Conservation (phyloP, 1,140 invertebrate species). For the Phthorimaea operculella region DNA sequence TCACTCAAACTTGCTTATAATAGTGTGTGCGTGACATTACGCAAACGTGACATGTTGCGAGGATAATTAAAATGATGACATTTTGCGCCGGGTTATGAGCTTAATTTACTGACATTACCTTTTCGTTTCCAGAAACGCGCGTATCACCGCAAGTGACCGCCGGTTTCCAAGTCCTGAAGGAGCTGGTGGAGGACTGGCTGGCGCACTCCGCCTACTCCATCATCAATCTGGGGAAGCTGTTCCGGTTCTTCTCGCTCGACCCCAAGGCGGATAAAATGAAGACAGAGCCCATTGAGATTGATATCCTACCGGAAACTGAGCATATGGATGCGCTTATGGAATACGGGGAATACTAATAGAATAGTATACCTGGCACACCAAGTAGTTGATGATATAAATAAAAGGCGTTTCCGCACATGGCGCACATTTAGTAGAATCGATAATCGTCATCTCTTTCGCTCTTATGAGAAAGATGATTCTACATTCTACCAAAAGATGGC, state of each 20-base stretch:
- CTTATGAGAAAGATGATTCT: too few relatives aligned
- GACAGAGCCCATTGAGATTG: constrained; percentile 51
- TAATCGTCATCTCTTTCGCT: too few relatives aligned
- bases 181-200: constrained; percentile 71
- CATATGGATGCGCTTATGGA: constrained; percentile 58
- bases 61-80: too few relatives aligned
- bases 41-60: too few relatives aligned
- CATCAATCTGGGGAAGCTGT: constrained; percentile 72
- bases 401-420: too few relatives aligned
- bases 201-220: constrained; percentile 75
- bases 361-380: neutral
- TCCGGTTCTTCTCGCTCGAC: constrained; percentile 61
- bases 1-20: too few relatives aligned
- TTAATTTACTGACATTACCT: neutral
- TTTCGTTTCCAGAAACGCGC: constrained; percentile 42
- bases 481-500: too few relatives aligned
- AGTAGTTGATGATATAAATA: too few relatives aligned
- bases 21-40: too few relatives aligned
- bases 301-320: constrained; percentile 58
- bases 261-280: constrained; percentile 37
- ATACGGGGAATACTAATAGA: constrained; percentile 40
- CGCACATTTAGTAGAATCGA: too few relatives aligned
- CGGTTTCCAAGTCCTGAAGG: constrained; percentile 71
- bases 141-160: constrained; percentile 57
- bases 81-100: neutral